phyloP scores from a whole-genome alignment of 1,140 invertebrate species.

The Tetramorium simillimum region DNA sequence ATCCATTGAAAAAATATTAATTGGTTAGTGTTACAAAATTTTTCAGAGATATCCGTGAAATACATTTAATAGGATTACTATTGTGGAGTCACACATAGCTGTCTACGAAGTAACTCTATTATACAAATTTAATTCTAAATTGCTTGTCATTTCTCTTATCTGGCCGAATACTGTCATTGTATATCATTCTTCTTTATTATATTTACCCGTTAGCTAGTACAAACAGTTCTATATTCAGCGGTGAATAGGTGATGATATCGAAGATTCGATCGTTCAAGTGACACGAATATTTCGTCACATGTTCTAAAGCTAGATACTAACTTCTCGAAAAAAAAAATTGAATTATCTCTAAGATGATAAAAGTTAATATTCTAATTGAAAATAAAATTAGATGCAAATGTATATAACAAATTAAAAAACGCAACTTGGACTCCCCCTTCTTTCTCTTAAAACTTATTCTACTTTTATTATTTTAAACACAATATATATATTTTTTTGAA shows the following conservation, averaged over 20 bases:
- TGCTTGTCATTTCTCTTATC: neutral
- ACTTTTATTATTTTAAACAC: neutral
- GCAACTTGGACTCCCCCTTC: neutral
- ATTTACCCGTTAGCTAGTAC: neutral
- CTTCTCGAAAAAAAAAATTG: neutral
- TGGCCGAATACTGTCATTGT: neutral
- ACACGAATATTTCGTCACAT: constrained; percentile 1
- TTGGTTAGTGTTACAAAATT: neutral
- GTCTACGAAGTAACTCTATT: too few species aligned
- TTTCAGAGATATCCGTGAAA: neutral
- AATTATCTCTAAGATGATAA: neutral
- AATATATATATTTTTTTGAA: neutral
- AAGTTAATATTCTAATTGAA: neutral
- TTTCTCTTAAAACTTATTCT: neutral
- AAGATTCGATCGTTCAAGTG: neutral
- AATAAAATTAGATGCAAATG: constrained; percentile 19
- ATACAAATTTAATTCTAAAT: neutral
- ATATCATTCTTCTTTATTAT: neutral
- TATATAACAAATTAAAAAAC: neutral
- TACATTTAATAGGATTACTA: neutral
- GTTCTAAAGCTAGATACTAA: neutral
- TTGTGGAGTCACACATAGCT: neutral
- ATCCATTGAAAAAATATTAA: neutral
- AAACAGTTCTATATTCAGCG: neutral
- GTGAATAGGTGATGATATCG: neutral